phyloP scores from a whole-genome alignment of 2,888 invertebrate species.

The Apoda limacodes region DNA sequence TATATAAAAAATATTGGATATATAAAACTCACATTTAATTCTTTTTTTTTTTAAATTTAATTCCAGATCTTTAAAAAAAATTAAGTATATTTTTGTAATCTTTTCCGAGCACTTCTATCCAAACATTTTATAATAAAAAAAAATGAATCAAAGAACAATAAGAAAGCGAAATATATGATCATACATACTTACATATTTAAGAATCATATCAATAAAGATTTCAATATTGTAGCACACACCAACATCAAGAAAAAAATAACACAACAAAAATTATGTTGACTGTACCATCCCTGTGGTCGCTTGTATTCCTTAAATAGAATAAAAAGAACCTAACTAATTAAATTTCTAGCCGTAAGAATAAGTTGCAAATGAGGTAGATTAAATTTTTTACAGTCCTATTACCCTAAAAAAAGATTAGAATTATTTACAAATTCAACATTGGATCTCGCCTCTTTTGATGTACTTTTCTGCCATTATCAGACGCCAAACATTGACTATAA shows the following conservation, averaged over 20 bases:
- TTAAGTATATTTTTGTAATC: no score
- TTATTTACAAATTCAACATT: slow-evolving; percentile 60
- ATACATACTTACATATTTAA: no score
- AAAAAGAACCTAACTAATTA: slow-evolving; percentile 55
- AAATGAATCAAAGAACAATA: no score
- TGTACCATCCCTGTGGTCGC: slow-evolving; percentile 34
- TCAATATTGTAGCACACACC: slow-evolving; percentile 18
- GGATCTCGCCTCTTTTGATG: slow-evolving; percentile 36
- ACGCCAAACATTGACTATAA: slow-evolving; percentile 38
- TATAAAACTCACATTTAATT: no score
- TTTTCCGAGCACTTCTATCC: no score
- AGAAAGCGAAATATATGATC: no score
- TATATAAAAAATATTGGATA: no score
- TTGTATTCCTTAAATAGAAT: slow-evolving; percentile 49
- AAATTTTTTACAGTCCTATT: slow-evolving; percentile 69
- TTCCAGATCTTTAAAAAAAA: no score
- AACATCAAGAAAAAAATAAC: slow-evolving; percentile 24
- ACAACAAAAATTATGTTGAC: slow-evolving; percentile 31
- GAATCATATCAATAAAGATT: slow-evolving; percentile 16
- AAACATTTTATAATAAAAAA: no score
- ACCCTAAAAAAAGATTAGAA: slow-evolving; percentile 63
- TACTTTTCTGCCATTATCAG: slow-evolving; percentile 34
- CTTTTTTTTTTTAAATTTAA: no score
- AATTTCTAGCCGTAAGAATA: slow-evolving; percentile 59
- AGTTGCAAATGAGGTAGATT: slow-evolving; percentile 68